These are phyloP conservation scores for Sphaerophoria rueppellii DNA, from an alignment of 2,888 invertebrate species.

Conservation along the genomic window DNA sequence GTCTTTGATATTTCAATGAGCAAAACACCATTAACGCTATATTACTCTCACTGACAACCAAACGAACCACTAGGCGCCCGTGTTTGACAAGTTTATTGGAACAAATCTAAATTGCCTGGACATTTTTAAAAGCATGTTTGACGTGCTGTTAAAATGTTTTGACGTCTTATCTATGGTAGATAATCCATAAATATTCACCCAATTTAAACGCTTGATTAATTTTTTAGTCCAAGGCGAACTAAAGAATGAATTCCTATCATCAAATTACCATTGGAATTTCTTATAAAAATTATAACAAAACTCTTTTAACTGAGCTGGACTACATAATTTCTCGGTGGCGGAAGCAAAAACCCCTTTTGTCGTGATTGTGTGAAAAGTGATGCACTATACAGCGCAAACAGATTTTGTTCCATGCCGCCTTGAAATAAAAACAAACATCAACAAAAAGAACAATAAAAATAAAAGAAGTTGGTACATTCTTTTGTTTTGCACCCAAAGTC, in stretches of 20 bases:
- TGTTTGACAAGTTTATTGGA: too few relatives aligned
- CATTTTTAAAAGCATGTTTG: too few relatives aligned
- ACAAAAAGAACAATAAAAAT: background rate
- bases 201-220: background rate
- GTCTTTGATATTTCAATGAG: too few relatives aligned
- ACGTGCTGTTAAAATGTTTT: too few relatives aligned
- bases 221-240: background rate
- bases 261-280: background rate
- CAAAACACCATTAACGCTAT: too few relatives aligned
- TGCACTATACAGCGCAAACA: slow-evolving; percentile 31
- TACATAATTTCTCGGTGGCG: background rate
- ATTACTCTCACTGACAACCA: too few relatives aligned
- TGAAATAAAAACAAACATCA: slow-evolving; percentile 27
- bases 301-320: background rate
- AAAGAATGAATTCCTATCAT: background rate
- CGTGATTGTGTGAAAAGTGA: slow-evolving; percentile 7
- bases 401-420: slow-evolving; percentile 26
- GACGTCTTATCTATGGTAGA: too few relatives aligned
- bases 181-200: too few relatives aligned
- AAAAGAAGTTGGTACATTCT: slow-evolving; percentile 3
- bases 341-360: background rate
- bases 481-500: slow-evolving; percentile 14
- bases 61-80: too few relatives aligned
- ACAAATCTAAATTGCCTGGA: too few relatives aligned
- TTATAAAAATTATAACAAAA: background rate